Conservation (phyloP, 2,888 invertebrate species). For the Electrophaes corylata region DNA sequence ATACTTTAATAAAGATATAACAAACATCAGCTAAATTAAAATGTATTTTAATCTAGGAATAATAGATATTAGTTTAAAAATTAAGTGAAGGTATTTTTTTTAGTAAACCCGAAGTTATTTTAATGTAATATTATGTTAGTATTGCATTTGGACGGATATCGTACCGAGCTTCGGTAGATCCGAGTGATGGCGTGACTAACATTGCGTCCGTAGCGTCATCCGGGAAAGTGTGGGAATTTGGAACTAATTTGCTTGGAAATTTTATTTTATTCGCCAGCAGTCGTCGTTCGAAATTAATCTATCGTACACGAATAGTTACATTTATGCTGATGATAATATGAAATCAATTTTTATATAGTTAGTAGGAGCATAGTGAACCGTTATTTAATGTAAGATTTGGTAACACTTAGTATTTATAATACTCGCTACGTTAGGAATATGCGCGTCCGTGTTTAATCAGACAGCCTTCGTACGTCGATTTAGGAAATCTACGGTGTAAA, state of each 20-base stretch:
- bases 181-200: conserved; percentile 30
- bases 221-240: conserved; percentile 51
- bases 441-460: conserved; percentile 80
- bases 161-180: not conserved
- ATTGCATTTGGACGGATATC: conserved; percentile 19
- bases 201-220: conserved; percentile 54
- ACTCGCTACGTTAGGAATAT: conserved; percentile 78
- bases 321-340: conserved; percentile 84
- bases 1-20: too few relatives aligned
- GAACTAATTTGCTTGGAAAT: conserved; percentile 67
- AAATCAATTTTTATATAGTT: conserved; percentile 81
- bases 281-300: conserved; percentile 79
- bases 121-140: not conserved
- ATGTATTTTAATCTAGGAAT: too few relatives aligned
- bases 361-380: conserved; percentile 84
- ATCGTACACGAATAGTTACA: conserved; percentile 80
- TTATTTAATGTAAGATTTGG: conserved; percentile 84
- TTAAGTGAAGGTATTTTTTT: too few relatives aligned
- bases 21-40: too few relatives aligned
- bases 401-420: conserved; percentile 77
- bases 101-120: not conserved
- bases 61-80: too few relatives aligned
- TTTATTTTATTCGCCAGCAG: conserved; percentile 66
- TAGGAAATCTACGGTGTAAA: conserved; percentile 45
- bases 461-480: conserved; percentile 53